Percentiles rank a stretch among this genome's conserved stretches.
phyloP scores from a whole-genome alignment of 1,140 invertebrate genomes.

The Spodoptera litura region DNA sequence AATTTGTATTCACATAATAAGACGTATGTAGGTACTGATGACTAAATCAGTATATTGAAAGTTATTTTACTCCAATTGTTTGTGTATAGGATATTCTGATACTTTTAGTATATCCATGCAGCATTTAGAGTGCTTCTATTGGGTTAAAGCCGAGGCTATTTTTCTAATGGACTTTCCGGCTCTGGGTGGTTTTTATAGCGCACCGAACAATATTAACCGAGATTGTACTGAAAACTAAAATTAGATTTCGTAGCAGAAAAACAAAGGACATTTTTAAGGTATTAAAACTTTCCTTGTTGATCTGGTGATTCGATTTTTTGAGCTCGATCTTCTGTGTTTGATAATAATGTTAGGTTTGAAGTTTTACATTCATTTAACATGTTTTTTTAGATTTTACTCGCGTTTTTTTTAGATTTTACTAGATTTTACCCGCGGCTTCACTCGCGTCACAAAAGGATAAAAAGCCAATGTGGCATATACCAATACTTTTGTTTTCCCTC shows the following conservation, averaged over 20 bases:
- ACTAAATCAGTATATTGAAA: background rate
- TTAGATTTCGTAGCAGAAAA: conserved; percentile 13
- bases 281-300: background rate
- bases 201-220: conserved; percentile 30
- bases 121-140: conserved; percentile 21
- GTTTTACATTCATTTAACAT: no score
- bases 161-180: conserved; percentile 30
- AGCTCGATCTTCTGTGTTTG: no score
- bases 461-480: no score
- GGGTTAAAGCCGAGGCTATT: conserved; percentile 26
- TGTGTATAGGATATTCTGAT: background rate
- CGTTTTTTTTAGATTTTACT: no score
- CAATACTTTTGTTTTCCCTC: no score
- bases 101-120: conserved; percentile 20
- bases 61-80: background rate
- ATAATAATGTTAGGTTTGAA: no score
- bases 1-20: no score
- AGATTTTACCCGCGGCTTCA: no score
- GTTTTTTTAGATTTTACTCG: no score
- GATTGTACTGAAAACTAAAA: conserved; percentile 19
- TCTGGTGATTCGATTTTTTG: background rate
- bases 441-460: no score
- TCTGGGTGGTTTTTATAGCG: conserved; percentile 25
- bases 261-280: background rate
- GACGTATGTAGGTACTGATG: background rate